Evolutionary conservation across 2,797 vertebrate genomes (phyloP), one percentile per base, ranked within the genome.

Genomic region (Dromococcyx pavoninus): DNA sequence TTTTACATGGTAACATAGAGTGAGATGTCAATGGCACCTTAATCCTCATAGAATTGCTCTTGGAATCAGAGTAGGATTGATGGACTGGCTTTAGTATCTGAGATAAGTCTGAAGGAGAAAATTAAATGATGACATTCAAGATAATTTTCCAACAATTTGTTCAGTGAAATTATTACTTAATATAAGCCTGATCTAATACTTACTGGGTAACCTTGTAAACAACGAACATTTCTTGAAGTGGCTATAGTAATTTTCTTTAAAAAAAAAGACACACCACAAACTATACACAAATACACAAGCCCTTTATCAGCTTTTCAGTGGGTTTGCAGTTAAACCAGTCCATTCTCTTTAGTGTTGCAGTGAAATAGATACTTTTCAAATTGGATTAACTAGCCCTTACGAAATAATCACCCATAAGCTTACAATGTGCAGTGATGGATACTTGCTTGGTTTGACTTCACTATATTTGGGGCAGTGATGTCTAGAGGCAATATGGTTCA

Each of bases 401-500:
- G 54, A 93, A 91, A 88, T 75, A 62, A 41, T 58, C 56, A 37
- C 23, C 56, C 27, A 27, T 23, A 53, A 30, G 5, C 24, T 81
- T 60, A 44, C 17, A 64, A 27, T 10, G 3, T 70, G 41, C 28
- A 48, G 17, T 67, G 71, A 69, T 39, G 17, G 16, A 86, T 86
- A 82, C 30, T 46, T 51, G 3, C 7, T 74, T 81, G 37, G 13
- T 50, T 8, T 65, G 43, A 27, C 10, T 75, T 43, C 53, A 50
- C 4, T 79, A 3, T 44, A 77, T 89, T 94, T 80, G n/a, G 39
- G 32, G 11, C 57, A 95, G 76, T 16, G 23, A 27, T 73, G 39
- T n/a, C 67, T 79, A 85, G 41, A 89, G 89, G 44, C 30, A 84
- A 25, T 85, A 86, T 27, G 85, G 13, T 72, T 93, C 77, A 51